Conservation (phyloP, 2,797 vertebrate species). For the Bovichtus variegatus region DNA sequence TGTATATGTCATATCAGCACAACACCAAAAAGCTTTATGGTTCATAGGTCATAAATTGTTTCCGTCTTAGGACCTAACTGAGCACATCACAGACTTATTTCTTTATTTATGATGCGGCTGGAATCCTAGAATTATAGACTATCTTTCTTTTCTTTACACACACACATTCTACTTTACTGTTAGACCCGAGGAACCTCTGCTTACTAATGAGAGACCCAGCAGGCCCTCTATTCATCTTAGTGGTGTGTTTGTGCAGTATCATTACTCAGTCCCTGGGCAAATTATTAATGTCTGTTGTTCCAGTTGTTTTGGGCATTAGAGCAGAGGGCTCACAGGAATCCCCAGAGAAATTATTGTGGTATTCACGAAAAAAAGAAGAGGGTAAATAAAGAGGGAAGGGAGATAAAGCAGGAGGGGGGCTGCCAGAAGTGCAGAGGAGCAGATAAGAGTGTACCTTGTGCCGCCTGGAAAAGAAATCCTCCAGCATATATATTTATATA, state of each 20-base stretch:
- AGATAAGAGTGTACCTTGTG: conserved; percentile 43
- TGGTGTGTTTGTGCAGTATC: conserved; percentile 31
- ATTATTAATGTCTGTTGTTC: conserved; percentile 73
- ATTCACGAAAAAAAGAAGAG: conserved; percentile 47
- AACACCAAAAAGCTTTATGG: background rate
- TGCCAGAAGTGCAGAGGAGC: conserved; percentile 34
- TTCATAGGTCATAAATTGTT: conserved; percentile 28
- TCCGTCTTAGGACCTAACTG: conserved; percentile 10
- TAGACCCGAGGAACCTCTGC: conserved; percentile 15
- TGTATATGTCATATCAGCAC: conserved; percentile 12
- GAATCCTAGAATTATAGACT: too few relatives aligned
- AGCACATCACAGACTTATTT: conserved; percentile 25
- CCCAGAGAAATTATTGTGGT: conserved; percentile 53
- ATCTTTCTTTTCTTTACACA: background rate
- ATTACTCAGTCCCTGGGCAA: conserved; percentile 59
- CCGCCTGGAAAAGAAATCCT: conserved; percentile 14
- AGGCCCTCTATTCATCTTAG: conserved; percentile 55
- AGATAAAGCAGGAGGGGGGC: conserved; percentile 33
- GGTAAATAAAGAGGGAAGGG: conserved; percentile 42
- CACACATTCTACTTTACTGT: background rate
- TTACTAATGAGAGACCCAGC: conserved; percentile 45
- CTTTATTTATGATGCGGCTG: conserved; percentile 22
- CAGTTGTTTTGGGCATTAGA: conserved; percentile 56
- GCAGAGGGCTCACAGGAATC: conserved; percentile 34
- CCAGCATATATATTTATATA: conserved; percentile 39